Evolutionary conservation across 2,888 invertebrate species (phyloP).

Genomic region (Trachelus stipa): DNA sequence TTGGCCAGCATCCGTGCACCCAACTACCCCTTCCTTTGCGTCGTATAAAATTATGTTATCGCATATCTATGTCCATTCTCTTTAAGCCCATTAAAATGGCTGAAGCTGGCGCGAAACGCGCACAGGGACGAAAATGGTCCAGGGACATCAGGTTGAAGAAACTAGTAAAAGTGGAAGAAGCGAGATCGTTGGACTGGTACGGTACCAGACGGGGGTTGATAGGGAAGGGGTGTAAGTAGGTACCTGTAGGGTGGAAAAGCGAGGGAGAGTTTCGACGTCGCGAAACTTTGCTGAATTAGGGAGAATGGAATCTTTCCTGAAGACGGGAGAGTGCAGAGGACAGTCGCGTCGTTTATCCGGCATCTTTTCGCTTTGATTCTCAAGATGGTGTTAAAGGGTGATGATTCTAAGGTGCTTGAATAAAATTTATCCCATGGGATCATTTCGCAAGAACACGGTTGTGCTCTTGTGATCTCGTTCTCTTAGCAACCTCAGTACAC

Average conservation of each 20-base stretch:
- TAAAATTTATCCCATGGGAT: not conserved
- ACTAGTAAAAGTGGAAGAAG: not conserved
- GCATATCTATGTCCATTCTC: not conserved
- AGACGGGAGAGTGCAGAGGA: not conserved
- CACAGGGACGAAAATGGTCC: not conserved
- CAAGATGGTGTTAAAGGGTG: not conserved
- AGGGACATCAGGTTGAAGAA: not conserved
- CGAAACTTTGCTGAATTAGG: not conserved
- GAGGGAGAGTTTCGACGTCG: not conserved
- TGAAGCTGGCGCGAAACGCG: not conserved
- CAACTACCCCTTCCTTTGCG: not conserved
- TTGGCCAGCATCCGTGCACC: conserved; percentile 26
- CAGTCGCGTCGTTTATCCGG: not conserved
- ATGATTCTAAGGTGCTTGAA: not conserved
- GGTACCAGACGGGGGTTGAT: not conserved
- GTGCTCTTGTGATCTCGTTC: not conserved
- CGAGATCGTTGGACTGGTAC: not conserved
- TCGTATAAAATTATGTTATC: not conserved
- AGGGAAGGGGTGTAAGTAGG: not conserved
- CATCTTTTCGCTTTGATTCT: not conserved
- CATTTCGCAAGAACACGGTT: not conserved
- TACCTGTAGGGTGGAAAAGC: not conserved
- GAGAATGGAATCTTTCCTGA: not conserved
- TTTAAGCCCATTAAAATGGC: not conserved
- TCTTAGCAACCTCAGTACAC: not conserved